Evolutionary conservation across 2,113 vertebrate genomes (phyloP).

Genomic region (Laticauda laticaudata): DNA sequence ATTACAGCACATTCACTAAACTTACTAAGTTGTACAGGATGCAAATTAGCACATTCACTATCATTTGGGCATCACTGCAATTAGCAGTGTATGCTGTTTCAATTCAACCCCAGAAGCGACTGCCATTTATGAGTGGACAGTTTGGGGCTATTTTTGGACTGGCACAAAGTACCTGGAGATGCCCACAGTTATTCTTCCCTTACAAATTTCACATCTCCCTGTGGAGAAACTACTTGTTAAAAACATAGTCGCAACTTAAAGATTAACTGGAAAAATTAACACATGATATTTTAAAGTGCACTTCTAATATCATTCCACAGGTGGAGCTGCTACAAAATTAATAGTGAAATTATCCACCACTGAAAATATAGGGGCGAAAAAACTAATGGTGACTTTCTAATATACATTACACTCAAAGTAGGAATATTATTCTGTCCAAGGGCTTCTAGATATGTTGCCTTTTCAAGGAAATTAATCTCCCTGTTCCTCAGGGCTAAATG

Average conservation of each 20-base stretch:
- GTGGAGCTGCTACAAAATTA: slow-evolving; percentile 68
- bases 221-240: not conserved
- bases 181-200: not conserved
- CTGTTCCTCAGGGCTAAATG: slow-evolving; percentile 56
- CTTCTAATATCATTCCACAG: slow-evolving; percentile 63
- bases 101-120: not conserved
- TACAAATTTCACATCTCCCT: not conserved
- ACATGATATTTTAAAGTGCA: slow-evolving; percentile 42
- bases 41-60: not conserved
- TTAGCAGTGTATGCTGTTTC: not conserved
- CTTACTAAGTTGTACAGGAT: too few species aligned
- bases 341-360: slow-evolving; percentile 26
- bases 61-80: not conserved
- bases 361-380: slow-evolving; percentile 40
- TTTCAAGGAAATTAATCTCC: slow-evolving; percentile 62
- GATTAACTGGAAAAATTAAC: slow-evolving; percentile 1
- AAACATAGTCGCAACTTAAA: not conserved
- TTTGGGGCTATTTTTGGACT: not conserved
- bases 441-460: slow-evolving; percentile 60
- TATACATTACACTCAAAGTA: slow-evolving; percentile 35
- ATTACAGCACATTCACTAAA: not conserved
- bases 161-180: not conserved
- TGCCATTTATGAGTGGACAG: not conserved
- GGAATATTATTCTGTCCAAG: slow-evolving; percentile 57
- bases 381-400: slow-evolving; percentile 40